phyloP scores from a whole-genome alignment of 30 jellyfish, hydroid and myxozoan genomes.

The Euphysa ruthae region DNA sequence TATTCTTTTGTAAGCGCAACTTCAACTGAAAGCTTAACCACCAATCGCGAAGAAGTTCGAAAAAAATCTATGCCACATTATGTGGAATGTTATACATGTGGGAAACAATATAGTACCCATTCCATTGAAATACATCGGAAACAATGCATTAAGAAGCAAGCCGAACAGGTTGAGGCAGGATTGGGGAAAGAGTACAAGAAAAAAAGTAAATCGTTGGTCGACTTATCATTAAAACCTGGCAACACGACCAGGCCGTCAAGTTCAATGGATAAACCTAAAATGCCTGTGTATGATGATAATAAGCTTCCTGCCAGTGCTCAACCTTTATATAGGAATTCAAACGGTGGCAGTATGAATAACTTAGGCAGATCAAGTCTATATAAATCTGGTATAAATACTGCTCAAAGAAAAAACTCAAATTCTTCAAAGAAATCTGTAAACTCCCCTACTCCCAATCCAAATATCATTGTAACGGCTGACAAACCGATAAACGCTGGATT shows the following conservation, averaged over 20 bases:
- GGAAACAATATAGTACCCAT: constrained; percentile 23
- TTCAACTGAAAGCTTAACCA: neutral
- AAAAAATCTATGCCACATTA: constrained; percentile 6
- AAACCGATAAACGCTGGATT: constrained; percentile 5
- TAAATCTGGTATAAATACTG: neutral
- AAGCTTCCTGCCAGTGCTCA: constrained; percentile 17
- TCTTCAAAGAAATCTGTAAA: too few relatives aligned
- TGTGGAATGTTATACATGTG: constrained; percentile 15
- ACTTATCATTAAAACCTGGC: neutral
- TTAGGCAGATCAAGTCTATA: neutral
- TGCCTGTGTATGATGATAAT: neutral
- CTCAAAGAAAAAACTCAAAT: too few relatives aligned
- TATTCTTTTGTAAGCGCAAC: neutral
- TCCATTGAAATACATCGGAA: constrained; percentile 28
- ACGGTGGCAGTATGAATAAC: neutral
- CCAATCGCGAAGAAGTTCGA: neutral
- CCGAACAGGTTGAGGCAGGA: constrained; percentile 9
- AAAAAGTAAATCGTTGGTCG: constrained; percentile 26
- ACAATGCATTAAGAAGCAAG: constrained; percentile 8
- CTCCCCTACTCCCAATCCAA: neutral
- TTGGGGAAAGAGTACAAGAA: neutral
- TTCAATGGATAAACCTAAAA: neutral
- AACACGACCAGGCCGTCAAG: neutral
- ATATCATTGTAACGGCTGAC: neutral
- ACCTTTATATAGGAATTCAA: neutral